These are phyloP conservation scores for Drosophila prostipennis DNA, from an alignment of 2,888 invertebrate species.

Conservation along the genomic window DNA sequence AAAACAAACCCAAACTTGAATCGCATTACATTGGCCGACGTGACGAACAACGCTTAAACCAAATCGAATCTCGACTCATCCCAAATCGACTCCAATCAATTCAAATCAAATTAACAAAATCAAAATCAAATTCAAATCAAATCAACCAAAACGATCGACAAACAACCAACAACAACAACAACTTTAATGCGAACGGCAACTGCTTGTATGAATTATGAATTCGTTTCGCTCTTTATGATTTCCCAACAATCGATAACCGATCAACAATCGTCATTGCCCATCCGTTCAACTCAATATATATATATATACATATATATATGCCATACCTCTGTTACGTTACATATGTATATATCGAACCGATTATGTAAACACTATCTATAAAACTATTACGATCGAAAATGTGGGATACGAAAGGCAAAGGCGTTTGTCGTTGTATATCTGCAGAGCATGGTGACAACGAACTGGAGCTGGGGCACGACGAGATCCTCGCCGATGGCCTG, in stretches of 20 bases:
- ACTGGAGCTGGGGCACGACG: slow-evolving; percentile 87
- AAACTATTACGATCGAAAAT: slow-evolving; percentile 39
- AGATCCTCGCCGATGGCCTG: slow-evolving; percentile 92
- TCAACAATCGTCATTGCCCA: slow-evolving; percentile 42
- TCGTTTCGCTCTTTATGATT: slow-evolving; percentile 65
- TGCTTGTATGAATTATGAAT: slow-evolving; percentile 68
- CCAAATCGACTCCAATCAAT: slow-evolving; percentile 20
- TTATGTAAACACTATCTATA: slow-evolving; percentile 42
- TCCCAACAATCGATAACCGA: slow-evolving; percentile 62
- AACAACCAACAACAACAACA: slow-evolving; percentile 58
- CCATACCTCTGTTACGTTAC: slow-evolving; percentile 44
- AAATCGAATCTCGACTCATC: slow-evolving; percentile 26
- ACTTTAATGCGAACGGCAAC: slow-evolving; percentile 73
- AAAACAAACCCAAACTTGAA: slow-evolving; percentile 22
- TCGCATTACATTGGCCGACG: slow-evolving; percentile 54
- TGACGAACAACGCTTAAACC: slow-evolving; percentile 53
- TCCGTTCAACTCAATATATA: slow-evolving; percentile 35
- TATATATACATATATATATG: slow-evolving; percentile 25
- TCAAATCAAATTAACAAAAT: slow-evolving; percentile 15
- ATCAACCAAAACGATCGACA: slow-evolving; percentile 44
- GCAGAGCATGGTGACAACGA: slow-evolving; percentile 88
- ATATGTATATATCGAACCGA: slow-evolving; percentile 39
- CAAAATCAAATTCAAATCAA: slow-evolving; percentile 8
- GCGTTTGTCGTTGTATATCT: slow-evolving; percentile 88
- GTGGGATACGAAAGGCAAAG: slow-evolving; percentile 84